These are phyloP conservation scores for Chiloscyllium plagiosum DNA, from an alignment of 2,113 vertebrate species.

Conservation along the genomic window DNA sequence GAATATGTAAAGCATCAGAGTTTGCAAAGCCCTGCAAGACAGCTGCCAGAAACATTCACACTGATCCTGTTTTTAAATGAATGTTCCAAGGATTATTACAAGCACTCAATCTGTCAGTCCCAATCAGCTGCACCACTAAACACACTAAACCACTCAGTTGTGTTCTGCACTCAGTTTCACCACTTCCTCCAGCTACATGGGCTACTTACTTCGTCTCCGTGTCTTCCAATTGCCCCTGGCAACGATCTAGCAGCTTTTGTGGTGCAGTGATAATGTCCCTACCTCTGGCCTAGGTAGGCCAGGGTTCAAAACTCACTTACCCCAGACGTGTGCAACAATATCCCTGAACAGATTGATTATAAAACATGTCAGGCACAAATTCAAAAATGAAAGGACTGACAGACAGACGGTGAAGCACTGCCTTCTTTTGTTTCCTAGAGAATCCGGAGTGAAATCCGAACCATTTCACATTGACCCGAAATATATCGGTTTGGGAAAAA, in stretches of 20 bases:
- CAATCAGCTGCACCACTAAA: background rate
- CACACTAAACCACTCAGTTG: background rate
- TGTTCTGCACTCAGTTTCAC: background rate
- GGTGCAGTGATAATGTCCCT: too few relatives aligned
- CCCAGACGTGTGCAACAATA: too few relatives aligned
- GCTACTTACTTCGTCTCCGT: too few relatives aligned
- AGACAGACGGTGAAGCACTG: too few relatives aligned
- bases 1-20: background rate
- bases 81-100: background rate
- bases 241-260: background rate
- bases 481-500: background rate
- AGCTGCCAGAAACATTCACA: background rate
- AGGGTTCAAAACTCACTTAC: too few relatives aligned
- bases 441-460: background rate
- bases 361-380: too few relatives aligned
- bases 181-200: background rate
- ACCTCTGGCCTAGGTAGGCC: too few relatives aligned
- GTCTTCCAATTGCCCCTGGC: background rate
- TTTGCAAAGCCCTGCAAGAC: background rate
- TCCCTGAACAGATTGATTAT: too few relatives aligned
- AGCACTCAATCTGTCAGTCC: conserved; percentile 16
- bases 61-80: conserved; percentile 4
- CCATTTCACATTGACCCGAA: background rate
- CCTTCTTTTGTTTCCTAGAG: background rate
- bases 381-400: background rate